A percentile compares a stretch with the other conserved stretches of the same genome.
Evolutionary conservation across 2,888 invertebrate species (phyloP).

Genomic region (Parapristionchus giblindavisi): DNA sequence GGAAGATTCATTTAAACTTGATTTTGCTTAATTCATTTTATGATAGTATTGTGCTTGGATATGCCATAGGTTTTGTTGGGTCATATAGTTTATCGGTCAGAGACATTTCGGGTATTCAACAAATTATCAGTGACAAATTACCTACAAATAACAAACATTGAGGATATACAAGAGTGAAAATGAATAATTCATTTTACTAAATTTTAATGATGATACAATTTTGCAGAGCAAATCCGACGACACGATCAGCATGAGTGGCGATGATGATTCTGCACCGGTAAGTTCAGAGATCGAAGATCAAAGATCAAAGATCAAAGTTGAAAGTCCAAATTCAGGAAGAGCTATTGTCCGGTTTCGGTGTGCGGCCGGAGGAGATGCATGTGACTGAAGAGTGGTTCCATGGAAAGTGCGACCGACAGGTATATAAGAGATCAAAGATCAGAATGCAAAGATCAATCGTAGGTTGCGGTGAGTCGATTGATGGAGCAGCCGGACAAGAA

Average conservation of each 20-base stretch:
- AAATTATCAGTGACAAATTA: too few relatives aligned
- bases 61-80: neutral
- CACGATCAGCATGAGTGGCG: slow-evolving; percentile 57
- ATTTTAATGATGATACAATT: slow-evolving; percentile 31
- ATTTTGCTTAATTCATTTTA: too few relatives aligned
- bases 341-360: slow-evolving; percentile 58
- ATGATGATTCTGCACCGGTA: slow-evolving; percentile 56
- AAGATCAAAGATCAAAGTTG: neutral
- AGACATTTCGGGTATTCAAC: too few relatives aligned
- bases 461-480: slow-evolving; percentile 60
- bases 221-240: slow-evolving; percentile 44
- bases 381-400: slow-evolving; percentile 70
- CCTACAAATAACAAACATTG: too few relatives aligned
- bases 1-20: neutral
- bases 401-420: slow-evolving; percentile 64
- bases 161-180: neutral
- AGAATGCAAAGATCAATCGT: slow-evolving; percentile 2
- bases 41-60: too few relatives aligned
- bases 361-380: slow-evolving; percentile 69
- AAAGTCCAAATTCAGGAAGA: slow-evolving; percentile 49
- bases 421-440: neutral
- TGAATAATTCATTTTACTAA: too few relatives aligned
- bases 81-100: too few relatives aligned
- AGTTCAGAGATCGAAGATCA: too few relatives aligned
- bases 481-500: slow-evolving; percentile 73